A percentile compares a stretch with the other conserved stretches of the same genome.
phyloP scores from a whole-genome alignment of 2,113 vertebrate genomes.

The Casuarius casuarius region DNA sequence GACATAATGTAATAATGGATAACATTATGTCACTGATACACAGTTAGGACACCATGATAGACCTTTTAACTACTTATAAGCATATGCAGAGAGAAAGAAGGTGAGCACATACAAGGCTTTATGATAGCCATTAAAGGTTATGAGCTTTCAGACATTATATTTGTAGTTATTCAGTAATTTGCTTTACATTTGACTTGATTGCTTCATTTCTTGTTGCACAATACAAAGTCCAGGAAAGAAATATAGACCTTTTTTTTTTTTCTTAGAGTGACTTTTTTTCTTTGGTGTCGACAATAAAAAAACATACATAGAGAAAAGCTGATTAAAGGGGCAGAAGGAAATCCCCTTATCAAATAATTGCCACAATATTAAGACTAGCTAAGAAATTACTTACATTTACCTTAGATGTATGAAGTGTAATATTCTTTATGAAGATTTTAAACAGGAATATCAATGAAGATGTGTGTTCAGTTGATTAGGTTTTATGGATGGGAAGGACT shows the following conservation, averaged over 20 bases:
- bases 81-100: background rate
- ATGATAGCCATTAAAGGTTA: background rate
- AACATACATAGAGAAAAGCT: background rate
- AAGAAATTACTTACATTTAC: background rate
- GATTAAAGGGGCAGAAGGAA: background rate
- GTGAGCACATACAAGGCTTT: background rate
- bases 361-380: background rate
- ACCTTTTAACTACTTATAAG: slow-evolving; percentile 24
- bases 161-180: background rate
- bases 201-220: background rate
- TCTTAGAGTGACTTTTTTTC: background rate
- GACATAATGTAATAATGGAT: background rate
- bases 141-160: background rate
- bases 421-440: background rate
- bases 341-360: background rate
- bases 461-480: background rate
- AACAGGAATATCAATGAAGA: background rate
- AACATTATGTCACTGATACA: slow-evolving; percentile 33
- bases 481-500: background rate
- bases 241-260: background rate
- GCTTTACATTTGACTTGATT: background rate
- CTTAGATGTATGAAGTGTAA: background rate
- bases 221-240: background rate
- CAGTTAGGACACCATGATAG: background rate
- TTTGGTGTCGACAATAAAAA: background rate